Evolutionary conservation across 1,140 invertebrate species (phyloP).

Genomic region (Zaprionus inermis): DNA sequence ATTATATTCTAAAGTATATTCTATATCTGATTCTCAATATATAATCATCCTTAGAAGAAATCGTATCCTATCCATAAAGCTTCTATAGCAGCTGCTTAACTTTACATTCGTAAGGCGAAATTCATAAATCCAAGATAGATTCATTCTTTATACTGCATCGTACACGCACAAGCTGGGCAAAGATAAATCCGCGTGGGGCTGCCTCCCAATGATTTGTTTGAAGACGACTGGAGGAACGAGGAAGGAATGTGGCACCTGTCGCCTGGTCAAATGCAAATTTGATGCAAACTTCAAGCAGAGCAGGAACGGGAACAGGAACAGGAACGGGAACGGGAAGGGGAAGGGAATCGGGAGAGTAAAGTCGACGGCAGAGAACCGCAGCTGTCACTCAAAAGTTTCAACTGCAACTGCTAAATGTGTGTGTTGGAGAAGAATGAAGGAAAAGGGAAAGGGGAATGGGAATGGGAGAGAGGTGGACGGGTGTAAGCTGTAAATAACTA

Average conservation of each 20-base stretch:
- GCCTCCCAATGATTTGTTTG: conserved; percentile 20
- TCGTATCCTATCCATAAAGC: no score
- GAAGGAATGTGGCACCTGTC: conserved; percentile 25
- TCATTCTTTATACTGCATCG: background rate
- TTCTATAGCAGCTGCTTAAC: no score
- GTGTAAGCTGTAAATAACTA: background rate
- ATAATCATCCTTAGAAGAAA: no score
- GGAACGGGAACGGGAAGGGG: background rate
- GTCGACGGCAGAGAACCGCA: conserved; percentile 7
- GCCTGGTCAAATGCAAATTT: conserved; percentile 36
- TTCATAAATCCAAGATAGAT: background rate
- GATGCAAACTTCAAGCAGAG: conserved; percentile 21
- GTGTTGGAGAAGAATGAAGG: no score
- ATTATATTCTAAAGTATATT: no score
- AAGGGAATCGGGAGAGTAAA: background rate
- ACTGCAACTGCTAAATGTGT: conserved; percentile 24
- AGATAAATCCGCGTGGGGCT: conserved; percentile 1
- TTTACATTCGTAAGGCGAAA: no score
- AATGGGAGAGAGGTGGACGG: background rate
- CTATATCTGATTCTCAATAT: no score
- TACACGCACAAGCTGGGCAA: background rate
- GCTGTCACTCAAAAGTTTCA: conserved; percentile 32
- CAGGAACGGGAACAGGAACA: background rate
- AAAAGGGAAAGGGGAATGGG: no score
- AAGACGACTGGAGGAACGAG: background rate